Conservation (phyloP, 1,140 invertebrate species). For the Holcopasites calliopsidis region DNA sequence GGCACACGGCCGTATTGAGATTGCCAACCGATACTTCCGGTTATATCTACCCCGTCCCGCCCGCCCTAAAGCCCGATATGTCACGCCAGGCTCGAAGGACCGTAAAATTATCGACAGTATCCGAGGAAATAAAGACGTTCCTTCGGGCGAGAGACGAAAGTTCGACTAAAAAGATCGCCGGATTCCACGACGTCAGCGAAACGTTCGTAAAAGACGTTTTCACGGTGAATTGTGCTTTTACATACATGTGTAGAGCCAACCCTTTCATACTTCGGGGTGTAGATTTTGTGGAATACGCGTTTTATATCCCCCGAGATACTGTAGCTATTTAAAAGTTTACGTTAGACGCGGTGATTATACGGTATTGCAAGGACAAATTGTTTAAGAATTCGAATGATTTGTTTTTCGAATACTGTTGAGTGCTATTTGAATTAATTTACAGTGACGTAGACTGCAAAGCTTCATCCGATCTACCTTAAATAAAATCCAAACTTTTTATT, state of each 20-base stretch:
- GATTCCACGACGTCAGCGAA: slow-evolving; percentile 38
- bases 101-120: slow-evolving; percentile 53
- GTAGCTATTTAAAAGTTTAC: too few relatives aligned
- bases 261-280: not conserved
- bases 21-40: slow-evolving; percentile 32
- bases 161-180: slow-evolving; percentile 43
- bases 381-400: too few relatives aligned
- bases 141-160: slow-evolving; percentile 37
- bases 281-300: not conserved
- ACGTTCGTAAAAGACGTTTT: slow-evolving; percentile 38
- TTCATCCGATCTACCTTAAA: too few relatives aligned
- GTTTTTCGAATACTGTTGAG: too few relatives aligned
- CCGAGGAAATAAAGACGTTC: slow-evolving; percentile 51
- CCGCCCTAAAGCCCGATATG: slow-evolving; percentile 24
- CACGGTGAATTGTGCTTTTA: slow-evolving; percentile 47
- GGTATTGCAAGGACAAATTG: too few relatives aligned
- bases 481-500: too few relatives aligned
- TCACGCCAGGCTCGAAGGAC: slow-evolving; percentile 40
- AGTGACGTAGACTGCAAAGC: too few relatives aligned
- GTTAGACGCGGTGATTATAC: too few relatives aligned
- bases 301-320: too few relatives aligned
- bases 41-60: slow-evolving; percentile 22
- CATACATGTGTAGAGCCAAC: slow-evolving; percentile 15
- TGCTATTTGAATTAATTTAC: too few relatives aligned
- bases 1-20: slow-evolving; percentile 22